Evolutionary conservation across 1,140 invertebrate species (phyloP), one percentile per base, ranked within the genome.

Genomic region (Drosophila repleta): DNA sequence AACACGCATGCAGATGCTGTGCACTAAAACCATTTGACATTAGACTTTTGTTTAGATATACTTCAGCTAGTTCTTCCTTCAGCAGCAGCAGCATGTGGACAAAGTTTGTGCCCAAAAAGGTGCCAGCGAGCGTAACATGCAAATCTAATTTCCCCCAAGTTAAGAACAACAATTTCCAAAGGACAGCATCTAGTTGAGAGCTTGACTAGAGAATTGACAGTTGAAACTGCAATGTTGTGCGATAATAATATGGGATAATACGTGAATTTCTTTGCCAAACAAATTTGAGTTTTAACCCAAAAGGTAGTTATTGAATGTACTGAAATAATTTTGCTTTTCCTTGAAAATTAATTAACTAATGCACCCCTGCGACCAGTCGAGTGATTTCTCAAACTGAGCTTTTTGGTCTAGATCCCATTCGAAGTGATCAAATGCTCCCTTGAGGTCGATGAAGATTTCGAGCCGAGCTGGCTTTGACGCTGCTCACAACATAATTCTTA

Each of bases 61-160:
- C 69, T 71, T 56, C 21, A 46, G 26, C 55, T 55, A 32, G 56
- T 35, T 35, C 17, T 10, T 32, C 10, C 10, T 13, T 35, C 32
- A 4, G 26, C 26, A 29, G 37, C 26, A 39, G 35, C n/a, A 39
- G 32, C 21, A 49, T 77, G 74, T 62, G 67, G 73, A 70, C 48
- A 87, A 85, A 85, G 66, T 85, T 85, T 82, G 39, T 52, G 32
- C 18, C 26, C 35, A 48, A 68, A 68, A 73, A 68, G 76, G 62
- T 68, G 62, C 65, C 65, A 69, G 63, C 20, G 51, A 81, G 82
- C 70, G 70, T 66, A 75, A 81, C 81, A 81, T 85, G 69, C 48
- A 87, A 85, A 85, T 85, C 77, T 67, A 85, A 81, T 85, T 71
- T 87, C 43, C 5, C 32, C 39, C 49, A 85, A 85, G 55, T 85